These are phyloP conservation scores for Phenacoccus solenopsis DNA, from an alignment of 1,140 invertebrate species.

Conservation along the genomic window DNA sequence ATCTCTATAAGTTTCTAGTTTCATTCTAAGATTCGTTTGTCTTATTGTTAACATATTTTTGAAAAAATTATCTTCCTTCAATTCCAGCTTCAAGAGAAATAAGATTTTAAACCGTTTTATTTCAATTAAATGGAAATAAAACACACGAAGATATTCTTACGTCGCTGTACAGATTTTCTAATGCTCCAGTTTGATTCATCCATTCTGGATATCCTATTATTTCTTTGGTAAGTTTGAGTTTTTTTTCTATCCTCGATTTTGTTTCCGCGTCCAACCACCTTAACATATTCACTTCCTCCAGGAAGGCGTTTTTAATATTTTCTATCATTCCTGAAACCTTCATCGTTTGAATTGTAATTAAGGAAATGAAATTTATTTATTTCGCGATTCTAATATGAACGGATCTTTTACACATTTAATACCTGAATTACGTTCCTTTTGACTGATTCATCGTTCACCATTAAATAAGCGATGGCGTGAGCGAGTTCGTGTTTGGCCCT, in stretches of 20 bases:
- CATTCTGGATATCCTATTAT: slow-evolving; percentile 69
- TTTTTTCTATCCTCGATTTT: slow-evolving; percentile 54
- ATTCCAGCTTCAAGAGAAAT: background rate
- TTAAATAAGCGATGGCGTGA: background rate
- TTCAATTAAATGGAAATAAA: background rate
- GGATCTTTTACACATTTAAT: background rate
- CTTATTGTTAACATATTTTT: slow-evolving; percentile 6
- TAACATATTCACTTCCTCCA: slow-evolving; percentile 50
- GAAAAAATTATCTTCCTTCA: slow-evolving; percentile 20
- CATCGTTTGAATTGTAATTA: background rate
- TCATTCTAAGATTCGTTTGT: background rate
- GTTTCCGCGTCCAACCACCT: slow-evolving; percentile 78
- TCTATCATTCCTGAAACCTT: slow-evolving; percentile 59
- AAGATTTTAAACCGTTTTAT: background rate
- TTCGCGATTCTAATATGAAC: too few relatives aligned
- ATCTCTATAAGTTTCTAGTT: background rate
- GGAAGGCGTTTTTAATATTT: slow-evolving; percentile 65
- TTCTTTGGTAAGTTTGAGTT: slow-evolving; percentile 56
- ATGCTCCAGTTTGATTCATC: slow-evolving; percentile 44
- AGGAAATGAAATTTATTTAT: background rate
- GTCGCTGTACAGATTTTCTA: slow-evolving; percentile 53
- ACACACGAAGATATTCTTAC: slow-evolving; percentile 33
- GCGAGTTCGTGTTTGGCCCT: background rate
- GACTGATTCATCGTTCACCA: background rate
- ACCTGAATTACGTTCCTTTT: background rate